Evolutionary conservation across 2,888 invertebrate genomes (phyloP), one percentile per base, ranked within the genome.

Genomic region (Reticulitermes lucifugus): DNA sequence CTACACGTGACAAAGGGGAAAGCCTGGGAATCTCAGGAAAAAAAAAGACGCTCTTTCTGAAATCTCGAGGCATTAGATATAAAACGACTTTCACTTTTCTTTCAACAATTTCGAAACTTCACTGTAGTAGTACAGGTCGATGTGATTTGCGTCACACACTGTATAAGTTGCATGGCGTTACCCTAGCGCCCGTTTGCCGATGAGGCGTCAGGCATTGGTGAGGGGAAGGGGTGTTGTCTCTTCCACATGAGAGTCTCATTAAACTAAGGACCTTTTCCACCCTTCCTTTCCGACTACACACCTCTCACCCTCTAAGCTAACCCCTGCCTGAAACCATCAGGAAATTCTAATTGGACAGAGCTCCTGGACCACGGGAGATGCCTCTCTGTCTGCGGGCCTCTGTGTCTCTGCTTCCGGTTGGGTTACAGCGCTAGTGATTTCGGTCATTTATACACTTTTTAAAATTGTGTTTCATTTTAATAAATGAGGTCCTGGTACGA

Each of bases 211-310:
- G 83, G n/a, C 70, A 18, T 55, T 14, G 71, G 71, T 75, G 6
- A 9, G 59, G 65, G 71, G 35, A 10, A 25, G 65, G 79, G 84
- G 84, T 75, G 80, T 35, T 84, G 84, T 59, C 77, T 60, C 83
- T 77, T 83, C 75, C 77, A 84, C 79, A 79, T 70, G 60, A 79
- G 86, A 84, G 84, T 82, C 86, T 86, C 86, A 86, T 86, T 86
- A 86, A 84, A 86, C 77, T 86, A 86, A 86, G 86, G 86, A 86
- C 86, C 81, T 84, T 79, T 70, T 79, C 79, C 79, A 46, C 73
- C 80, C 85, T 25, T 65, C 41, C 75, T 59, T 51, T 65, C 80
- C 46, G 80, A 25, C 73, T 46, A 55, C 65, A 65, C 65, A 65
- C 65, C 65, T 65, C 65, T 65, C 65, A 65, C 65, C 65, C 65